Evolutionary conservation across 2,888 invertebrate genomes (phyloP).

Genomic region (Dryococelus australis): DNA sequence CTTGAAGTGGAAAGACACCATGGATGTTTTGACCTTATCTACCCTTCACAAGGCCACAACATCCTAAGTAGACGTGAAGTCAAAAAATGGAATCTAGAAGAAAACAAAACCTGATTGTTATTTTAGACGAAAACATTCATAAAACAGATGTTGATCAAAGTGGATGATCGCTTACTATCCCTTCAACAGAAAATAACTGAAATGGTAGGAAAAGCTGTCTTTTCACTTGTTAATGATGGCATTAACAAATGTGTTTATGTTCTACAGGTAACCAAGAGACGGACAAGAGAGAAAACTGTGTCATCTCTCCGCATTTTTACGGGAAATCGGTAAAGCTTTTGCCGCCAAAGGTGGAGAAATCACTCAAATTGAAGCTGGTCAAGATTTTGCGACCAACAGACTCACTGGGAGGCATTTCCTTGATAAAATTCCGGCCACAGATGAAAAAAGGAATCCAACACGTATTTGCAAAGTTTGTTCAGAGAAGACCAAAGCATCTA

Average conservation of each 20-base stretch:
- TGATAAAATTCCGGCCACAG: not conserved
- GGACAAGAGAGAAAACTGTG: not conserved
- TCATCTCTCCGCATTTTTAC: not conserved
- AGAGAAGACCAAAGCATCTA: not conserved
- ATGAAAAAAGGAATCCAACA: not conserved
- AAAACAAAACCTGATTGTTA: not conserved
- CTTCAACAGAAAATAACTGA: not conserved
- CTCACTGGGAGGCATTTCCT: not conserved
- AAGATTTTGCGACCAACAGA: not conserved
- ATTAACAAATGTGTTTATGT: not conserved
- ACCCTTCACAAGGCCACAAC: not conserved
- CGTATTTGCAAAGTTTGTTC: not conserved
- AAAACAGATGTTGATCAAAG: not conserved
- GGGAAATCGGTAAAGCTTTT: not conserved
- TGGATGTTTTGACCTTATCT: no score
- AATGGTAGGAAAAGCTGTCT: not conserved
- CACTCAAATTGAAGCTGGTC: not conserved
- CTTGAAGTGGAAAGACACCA: not conserved
- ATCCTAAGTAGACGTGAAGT: not conserved
- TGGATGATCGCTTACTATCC: conserved; percentile 3
- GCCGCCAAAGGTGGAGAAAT: not conserved
- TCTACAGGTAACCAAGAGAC: not conserved
- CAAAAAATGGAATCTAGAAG: not conserved
- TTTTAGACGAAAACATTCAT: not conserved
- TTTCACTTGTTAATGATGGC: not conserved